Conservation (phyloP, 2,113 vertebrate species). For the Tiliqua scincoides region DNA sequence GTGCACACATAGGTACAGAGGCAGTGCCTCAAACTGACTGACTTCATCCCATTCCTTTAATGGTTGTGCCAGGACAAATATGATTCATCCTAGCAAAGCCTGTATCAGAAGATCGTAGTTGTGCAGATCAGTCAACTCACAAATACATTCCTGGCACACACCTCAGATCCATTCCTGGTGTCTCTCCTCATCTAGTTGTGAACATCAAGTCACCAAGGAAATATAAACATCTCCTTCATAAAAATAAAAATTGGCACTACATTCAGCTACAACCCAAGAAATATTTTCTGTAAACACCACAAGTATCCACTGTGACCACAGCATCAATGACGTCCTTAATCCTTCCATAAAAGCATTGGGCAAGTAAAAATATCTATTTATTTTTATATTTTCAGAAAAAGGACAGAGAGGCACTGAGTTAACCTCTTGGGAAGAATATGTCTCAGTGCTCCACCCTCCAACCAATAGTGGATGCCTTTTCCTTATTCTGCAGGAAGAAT, state of each 20-base stretch:
- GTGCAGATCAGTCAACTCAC: background rate
- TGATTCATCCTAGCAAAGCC: background rate
- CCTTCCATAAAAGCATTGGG: slow-evolving; percentile 27
- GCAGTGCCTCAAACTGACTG: background rate
- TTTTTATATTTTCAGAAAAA: slow-evolving; percentile 32
- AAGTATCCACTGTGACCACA: slow-evolving; percentile 13
- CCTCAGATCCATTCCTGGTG: background rate
- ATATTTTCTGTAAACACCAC: slow-evolving; percentile 25
- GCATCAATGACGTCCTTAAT: slow-evolving; percentile 19
- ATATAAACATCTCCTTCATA: slow-evolving; percentile 24
- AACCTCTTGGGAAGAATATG: slow-evolving; percentile 10
- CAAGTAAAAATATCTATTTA: slow-evolving; percentile 28
- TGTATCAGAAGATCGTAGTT: background rate
- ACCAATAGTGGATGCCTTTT: slow-evolving; percentile 2
- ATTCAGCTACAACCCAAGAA: slow-evolving; percentile 2
- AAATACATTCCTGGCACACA: slow-evolving; percentile 1
- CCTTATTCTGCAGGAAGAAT: background rate
- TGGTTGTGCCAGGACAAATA: background rate
- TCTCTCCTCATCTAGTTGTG: background rate
- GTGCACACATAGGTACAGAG: no score
- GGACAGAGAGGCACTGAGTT: slow-evolving; percentile 22
- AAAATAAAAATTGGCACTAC: slow-evolving; percentile 30
- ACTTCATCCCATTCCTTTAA: background rate
- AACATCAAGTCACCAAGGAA: slow-evolving; percentile 17
- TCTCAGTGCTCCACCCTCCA: slow-evolving; percentile 7